Evolutionary conservation across 1,140 invertebrate species (phyloP).

Genomic region (Prorops nasuta): DNA sequence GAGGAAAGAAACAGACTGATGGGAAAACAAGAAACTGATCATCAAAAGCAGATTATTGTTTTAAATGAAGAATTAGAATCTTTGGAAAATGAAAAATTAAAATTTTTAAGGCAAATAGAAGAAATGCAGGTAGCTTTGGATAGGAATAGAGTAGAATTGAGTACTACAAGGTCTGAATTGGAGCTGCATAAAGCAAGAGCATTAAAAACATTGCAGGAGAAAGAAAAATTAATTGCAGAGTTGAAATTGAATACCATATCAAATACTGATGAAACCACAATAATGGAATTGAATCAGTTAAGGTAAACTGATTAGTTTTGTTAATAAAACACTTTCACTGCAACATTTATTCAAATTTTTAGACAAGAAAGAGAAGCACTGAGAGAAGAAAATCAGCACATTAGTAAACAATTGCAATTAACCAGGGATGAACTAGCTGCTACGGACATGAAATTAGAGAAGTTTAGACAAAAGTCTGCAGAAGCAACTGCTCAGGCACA

Average conservation of each 20-base stretch:
- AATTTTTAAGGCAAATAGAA: constrained; percentile 41
- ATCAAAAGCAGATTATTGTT: constrained; percentile 42
- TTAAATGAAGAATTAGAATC: constrained; percentile 41
- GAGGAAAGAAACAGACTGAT: constrained; percentile 37
- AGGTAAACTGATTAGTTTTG: constrained; percentile 32
- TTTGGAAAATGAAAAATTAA: constrained; percentile 39
- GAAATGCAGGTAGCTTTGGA: constrained; percentile 56
- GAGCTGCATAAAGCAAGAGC: constrained; percentile 72
- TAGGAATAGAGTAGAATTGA: constrained; percentile 61
- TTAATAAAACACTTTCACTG: not conserved
- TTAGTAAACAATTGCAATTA: constrained; percentile 57
- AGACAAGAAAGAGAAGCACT: constrained; percentile 64
- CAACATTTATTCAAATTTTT: constrained; percentile 14
- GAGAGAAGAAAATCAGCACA: constrained; percentile 62
- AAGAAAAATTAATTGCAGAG: constrained; percentile 72
- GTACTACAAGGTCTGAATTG: constrained; percentile 62
- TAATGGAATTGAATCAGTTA: constrained; percentile 55
- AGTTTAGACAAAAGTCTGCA: constrained; percentile 42
- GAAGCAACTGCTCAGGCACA: constrained; percentile 53
- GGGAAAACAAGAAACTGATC: constrained; percentile 40
- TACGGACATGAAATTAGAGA: constrained; percentile 52
- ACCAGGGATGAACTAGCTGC: constrained; percentile 59
- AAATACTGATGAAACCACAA: constrained; percentile 44
- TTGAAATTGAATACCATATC: constrained; percentile 54
- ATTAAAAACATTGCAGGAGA: constrained; percentile 73